Evolutionary conservation across 2,113 vertebrate species (phyloP).

Genomic region (Pangasianodon gigas): DNA sequence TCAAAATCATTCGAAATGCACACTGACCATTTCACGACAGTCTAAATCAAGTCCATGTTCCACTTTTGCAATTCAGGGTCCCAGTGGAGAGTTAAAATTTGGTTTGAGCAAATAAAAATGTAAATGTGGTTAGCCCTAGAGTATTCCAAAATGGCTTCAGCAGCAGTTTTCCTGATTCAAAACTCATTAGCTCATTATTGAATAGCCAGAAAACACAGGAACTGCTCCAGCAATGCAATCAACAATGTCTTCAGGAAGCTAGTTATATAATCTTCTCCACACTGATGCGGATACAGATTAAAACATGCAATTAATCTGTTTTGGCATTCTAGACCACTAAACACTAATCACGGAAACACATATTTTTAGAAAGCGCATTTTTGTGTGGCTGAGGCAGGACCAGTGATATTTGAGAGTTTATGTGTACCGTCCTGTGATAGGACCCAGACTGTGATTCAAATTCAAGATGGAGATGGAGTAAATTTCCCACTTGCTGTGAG

Average conservation of each 20-base stretch:
- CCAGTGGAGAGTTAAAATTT: not conserved
- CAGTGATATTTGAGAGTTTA: not conserved
- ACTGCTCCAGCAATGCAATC: not conserved
- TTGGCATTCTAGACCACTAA: not conserved
- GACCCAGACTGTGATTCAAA: not conserved
- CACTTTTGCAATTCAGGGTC: not conserved
- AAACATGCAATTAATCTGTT: not conserved
- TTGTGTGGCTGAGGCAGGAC: not conserved
- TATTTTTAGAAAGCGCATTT: not conserved
- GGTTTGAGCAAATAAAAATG: constrained; percentile 9
- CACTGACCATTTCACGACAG: not conserved
- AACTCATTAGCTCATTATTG: not conserved
- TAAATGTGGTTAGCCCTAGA: constrained; percentile 11
- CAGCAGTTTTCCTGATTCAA: not conserved
- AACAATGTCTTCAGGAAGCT: not conserved
- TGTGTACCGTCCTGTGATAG: not conserved
- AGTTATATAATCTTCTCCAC: not conserved
- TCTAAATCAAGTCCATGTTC: not conserved
- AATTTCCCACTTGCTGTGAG: not conserved
- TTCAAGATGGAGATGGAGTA: not conserved
- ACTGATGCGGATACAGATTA: not conserved
- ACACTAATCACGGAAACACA: not conserved
- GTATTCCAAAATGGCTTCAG: not conserved
- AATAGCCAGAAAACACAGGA: not conserved
- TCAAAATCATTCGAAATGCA: not conserved